Conservation (phyloP, 2,797 vertebrate species). For the Cetoscarus ocellatus region DNA sequence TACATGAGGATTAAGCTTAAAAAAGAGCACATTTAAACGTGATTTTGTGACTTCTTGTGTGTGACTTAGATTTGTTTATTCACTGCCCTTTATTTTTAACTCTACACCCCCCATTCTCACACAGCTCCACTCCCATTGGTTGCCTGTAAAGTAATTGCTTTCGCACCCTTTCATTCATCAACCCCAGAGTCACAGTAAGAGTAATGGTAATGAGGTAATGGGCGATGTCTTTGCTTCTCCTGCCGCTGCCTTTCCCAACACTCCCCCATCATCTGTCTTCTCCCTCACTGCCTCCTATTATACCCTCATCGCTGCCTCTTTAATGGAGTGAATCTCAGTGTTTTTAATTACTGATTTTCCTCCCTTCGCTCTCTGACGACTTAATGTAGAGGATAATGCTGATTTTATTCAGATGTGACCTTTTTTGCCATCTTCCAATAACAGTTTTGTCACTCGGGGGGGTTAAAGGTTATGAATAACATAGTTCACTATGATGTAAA, state of each 20-base stretch:
- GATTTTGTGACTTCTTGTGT: background rate
- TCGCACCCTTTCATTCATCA: slow-evolving; percentile 53
- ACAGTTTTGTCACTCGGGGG: background rate
- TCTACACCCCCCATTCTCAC: slow-evolving; percentile 1
- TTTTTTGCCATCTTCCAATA: background rate
- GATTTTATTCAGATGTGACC: slow-evolving; percentile 2
- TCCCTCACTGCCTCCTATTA: slow-evolving; percentile 21
- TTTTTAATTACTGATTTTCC: slow-evolving; percentile 45
- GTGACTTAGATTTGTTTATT: background rate
- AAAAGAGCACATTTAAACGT: background rate
- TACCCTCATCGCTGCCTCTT: slow-evolving; percentile 29
- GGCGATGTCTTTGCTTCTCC: slow-evolving; percentile 48
- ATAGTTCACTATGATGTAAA: no score
- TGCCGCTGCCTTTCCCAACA: slow-evolving; percentile 35
- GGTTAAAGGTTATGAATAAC: background rate
- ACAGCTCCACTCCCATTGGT: slow-evolving; percentile 8
- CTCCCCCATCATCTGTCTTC: slow-evolving; percentile 47
- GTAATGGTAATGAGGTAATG: slow-evolving; percentile 60
- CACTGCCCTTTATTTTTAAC: slow-evolving; percentile 26
- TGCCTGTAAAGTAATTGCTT: slow-evolving; percentile 42
- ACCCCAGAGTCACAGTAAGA: slow-evolving; percentile 27
- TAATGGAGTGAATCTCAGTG: slow-evolving; percentile 41
- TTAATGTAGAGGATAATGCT: background rate
- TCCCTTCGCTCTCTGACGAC: background rate
- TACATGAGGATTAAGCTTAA: background rate